Percentiles rank a stretch among this genome's conserved stretches.
Evolutionary conservation across 2,797 vertebrate species (phyloP).

Genomic region (Chrysolophus pictus): DNA sequence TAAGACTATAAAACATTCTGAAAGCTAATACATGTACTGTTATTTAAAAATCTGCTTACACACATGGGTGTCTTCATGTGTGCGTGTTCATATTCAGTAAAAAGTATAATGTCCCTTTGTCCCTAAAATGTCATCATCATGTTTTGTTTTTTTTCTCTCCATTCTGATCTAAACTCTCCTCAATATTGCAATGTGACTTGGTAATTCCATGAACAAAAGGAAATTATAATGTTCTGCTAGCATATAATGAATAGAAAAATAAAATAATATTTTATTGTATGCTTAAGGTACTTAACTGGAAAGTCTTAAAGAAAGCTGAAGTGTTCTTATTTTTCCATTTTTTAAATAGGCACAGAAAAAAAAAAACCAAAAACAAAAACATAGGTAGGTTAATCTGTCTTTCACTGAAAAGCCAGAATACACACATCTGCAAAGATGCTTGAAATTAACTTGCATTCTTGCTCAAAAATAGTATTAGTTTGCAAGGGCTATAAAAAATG

Average conservation of each 20-base stretch:
- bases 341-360: background rate
- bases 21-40: background rate
- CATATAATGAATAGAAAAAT: background rate
- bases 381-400: background rate
- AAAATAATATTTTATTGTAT: background rate
- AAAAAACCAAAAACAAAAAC: background rate
- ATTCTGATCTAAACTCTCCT: background rate
- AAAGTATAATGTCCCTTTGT: background rate
- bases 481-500: background rate
- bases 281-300: background rate
- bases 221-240: background rate
- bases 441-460: background rate
- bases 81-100: background rate
- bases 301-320: background rate
- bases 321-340: background rate
- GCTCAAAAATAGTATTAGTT: background rate
- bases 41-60: background rate
- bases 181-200: background rate
- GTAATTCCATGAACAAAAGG: background rate
- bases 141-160: background rate
- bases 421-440: background rate
- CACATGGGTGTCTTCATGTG: background rate
- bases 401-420: background rate
- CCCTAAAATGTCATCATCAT: fast-evolving
- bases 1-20: background rate